These are phyloP conservation scores for Byasa hedistus DNA, from an alignment of 2,888 invertebrate species.

Conservation along the genomic window DNA sequence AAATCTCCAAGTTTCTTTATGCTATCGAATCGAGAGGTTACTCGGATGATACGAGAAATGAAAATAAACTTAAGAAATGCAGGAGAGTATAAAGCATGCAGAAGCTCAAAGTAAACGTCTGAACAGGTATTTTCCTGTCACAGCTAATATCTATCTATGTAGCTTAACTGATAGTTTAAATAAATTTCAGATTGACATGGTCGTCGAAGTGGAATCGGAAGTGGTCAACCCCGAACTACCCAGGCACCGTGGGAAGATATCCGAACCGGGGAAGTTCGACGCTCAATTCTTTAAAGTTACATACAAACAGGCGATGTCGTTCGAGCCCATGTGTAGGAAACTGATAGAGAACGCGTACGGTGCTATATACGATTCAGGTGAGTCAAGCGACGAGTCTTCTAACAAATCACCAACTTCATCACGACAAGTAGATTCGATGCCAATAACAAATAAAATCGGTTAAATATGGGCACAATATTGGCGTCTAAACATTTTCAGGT, in stretches of 20 bases:
- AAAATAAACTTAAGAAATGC: too few relatives aligned
- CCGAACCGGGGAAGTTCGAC: constrained; percentile 80
- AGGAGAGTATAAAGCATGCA: too few relatives aligned
- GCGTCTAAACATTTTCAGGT: too few relatives aligned
- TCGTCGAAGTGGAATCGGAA: constrained; percentile 82
- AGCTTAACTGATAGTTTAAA: background rate
- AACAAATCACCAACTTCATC: background rate
- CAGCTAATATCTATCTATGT: too few relatives aligned
- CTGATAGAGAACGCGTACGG: constrained; percentile 84
- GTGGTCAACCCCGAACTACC: constrained; percentile 80
- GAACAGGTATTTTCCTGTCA: too few relatives aligned
- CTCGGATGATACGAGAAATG: too few relatives aligned
- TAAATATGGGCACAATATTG: too few relatives aligned
- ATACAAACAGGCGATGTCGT: constrained; percentile 74
- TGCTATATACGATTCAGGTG: constrained; percentile 83
- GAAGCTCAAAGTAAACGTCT: too few relatives aligned
- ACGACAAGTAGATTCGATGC: too few relatives aligned
- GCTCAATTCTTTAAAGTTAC: constrained; percentile 82
- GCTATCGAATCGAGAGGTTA: too few relatives aligned
- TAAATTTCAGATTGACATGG: constrained; percentile 81
- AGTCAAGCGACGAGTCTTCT: background rate
- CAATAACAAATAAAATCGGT: too few relatives aligned
- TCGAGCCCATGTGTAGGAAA: constrained; percentile 85
- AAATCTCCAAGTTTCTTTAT: too few relatives aligned
- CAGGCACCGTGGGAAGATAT: constrained; percentile 80